Percentiles rank a stretch among this genome's conserved stretches.
phyloP scores from a whole-genome alignment of 1,140 invertebrate genomes.

The Hypsibius dujardini region DNA sequence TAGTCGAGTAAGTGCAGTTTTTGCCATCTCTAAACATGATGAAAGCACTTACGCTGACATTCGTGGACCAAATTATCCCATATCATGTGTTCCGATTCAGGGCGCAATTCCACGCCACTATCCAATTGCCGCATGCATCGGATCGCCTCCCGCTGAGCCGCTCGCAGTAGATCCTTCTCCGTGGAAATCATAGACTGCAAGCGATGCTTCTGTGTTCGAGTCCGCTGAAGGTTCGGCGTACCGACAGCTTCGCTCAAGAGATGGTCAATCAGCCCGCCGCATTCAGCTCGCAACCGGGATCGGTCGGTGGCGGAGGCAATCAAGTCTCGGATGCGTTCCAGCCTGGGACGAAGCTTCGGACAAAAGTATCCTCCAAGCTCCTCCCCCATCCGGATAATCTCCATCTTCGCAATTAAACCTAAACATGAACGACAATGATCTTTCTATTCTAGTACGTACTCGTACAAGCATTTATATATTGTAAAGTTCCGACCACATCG shows the following conservation, averaged over 20 bases:
- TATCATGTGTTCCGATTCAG: no score
- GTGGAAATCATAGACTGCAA: neutral
- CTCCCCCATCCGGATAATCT: slow-evolving; percentile 10
- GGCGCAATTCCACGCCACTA: neutral
- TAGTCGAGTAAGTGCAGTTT: no score
- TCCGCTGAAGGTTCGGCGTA: neutral
- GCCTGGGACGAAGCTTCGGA: neutral
- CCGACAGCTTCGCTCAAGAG: neutral
- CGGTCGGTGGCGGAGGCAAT: neutral
- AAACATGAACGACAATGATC: neutral
- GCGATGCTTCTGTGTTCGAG: slow-evolving; percentile 2
- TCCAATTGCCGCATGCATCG: neutral
- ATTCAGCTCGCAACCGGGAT: neutral
- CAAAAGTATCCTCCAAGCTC: slow-evolving; percentile 13
- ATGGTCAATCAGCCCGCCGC: neutral
- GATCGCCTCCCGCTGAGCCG: neutral
- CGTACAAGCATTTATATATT: neutral
- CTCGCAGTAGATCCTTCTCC: slow-evolving; percentile 2
- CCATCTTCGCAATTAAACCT: slow-evolving; percentile 15
- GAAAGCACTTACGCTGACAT: no score
- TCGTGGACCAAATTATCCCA: no score
- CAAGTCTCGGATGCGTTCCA: neutral
- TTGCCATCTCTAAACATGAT: no score
- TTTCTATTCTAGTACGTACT: neutral
- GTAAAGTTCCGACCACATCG: neutral